Evolutionary conservation across 2,797 vertebrate species (phyloP).

Genomic region (Hoplostethus atlanticus): DNA sequence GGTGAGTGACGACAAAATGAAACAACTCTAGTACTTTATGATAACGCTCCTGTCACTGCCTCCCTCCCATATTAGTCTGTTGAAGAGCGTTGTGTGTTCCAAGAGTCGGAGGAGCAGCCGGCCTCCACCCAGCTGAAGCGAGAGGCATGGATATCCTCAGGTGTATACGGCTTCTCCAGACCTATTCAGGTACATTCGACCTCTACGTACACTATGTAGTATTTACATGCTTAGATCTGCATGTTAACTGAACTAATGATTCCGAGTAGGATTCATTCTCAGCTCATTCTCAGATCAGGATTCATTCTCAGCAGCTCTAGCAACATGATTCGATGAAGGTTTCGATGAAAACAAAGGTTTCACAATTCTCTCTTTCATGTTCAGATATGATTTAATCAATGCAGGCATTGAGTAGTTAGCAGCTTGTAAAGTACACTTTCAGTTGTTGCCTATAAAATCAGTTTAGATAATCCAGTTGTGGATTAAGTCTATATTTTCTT

Average conservation of each 20-base stretch:
- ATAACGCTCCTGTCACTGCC: background rate
- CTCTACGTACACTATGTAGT: background rate
- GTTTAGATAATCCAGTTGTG: background rate
- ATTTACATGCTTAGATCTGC: background rate
- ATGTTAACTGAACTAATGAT: no score
- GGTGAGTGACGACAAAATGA: background rate
- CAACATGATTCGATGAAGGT: no score
- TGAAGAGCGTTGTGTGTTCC: conserved; percentile 83
- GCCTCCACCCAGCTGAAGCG: conserved; percentile 76
- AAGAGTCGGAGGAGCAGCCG: conserved; percentile 71
- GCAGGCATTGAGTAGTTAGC: conserved; percentile 1
- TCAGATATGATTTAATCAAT: conserved; percentile 1
- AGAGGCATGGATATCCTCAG: conserved; percentile 85
- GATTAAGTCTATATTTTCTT: background rate
- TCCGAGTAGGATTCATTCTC: no score
- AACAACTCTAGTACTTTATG: background rate
- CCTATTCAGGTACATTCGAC: conserved; percentile 81
- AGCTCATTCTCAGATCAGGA: no score
- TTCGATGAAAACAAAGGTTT: no score
- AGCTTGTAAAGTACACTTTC: background rate
- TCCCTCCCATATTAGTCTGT: conserved; percentile 70
- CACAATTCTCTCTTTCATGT: no score
- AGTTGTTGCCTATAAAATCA: background rate
- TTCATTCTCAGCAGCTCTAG: no score
- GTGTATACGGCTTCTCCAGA: conserved; percentile 83